Base-by-base conservation (phyloP, 2,113 vertebrate genomes). In the chimpanzee (Pan troglodytes) region DNA sequence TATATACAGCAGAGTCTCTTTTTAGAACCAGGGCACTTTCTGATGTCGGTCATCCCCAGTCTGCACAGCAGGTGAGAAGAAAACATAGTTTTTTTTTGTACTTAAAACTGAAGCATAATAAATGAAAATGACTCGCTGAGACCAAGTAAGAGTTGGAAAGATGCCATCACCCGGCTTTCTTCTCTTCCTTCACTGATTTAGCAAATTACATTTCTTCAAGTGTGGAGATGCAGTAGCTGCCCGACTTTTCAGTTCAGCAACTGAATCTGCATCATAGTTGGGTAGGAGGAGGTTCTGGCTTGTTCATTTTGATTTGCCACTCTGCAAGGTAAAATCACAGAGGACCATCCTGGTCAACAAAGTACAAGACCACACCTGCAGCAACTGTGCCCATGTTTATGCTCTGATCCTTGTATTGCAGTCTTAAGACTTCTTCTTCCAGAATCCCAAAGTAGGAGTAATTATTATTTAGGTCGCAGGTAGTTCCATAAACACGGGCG, bases 301-400 rank as follows among this genome's bases (percentile, higher is more conserved):
- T 9, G 32, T 30, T 27, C 0, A 0, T 8, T 43, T 5, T 2
- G 23, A 35, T 67, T 35, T 35, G 30, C 7, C 4, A 6, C 40
- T 18, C 23, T 0, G 0, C 5, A 0, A 7, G 3, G 38, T 25
- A 13, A 30, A 22, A 0, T 0, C 11, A 5, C 90, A 20, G 83
- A 9, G 11, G 57, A 3, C 4, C 13, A 14, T 20, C 38, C n/a
- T 1, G 17, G 52, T 1, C 1, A 10, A 14, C 25, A 84, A 68
- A 13, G 23, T 20, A 3, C 1, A 8, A 0, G 2, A 30, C 25
- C 59, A 18, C 3, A 1, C 27, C 64, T 6, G 25, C 57, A 0
- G 11, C 12, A 0, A 2, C 1, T 0, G 6, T 11, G 61, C 43
- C n/a, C 1, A 2, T 0, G 22, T 9, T 1, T 7, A 4, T 23